Evolutionary conservation across 2,888 invertebrate species (phyloP).

Genomic region (Mantis religiosa): DNA sequence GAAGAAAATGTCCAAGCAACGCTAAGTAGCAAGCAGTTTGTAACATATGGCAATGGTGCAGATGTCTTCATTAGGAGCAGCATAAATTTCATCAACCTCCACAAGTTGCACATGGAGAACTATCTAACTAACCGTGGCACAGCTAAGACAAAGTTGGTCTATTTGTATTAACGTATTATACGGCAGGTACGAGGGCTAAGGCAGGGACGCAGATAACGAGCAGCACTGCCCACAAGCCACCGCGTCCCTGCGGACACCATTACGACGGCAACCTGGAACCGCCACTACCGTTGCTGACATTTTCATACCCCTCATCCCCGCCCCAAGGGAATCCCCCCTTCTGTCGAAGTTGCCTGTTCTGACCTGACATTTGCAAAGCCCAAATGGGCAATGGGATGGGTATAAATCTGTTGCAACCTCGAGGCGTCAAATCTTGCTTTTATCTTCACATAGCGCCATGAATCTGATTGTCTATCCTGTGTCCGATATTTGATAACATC

Average conservation of each 20-base stretch:
- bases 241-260: conserved; percentile 24
- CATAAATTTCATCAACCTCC: too few relatives aligned
- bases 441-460: background rate
- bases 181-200: background rate
- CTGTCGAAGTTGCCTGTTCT: conserved; percentile 12
- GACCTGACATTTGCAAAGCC: conserved; percentile 29
- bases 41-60: too few relatives aligned
- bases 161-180: conserved; percentile 10
- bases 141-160: background rate
- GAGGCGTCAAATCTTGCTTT: background rate
- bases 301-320: conserved; percentile 21
- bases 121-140: background rate
- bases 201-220: background rate
- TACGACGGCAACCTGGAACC: conserved; percentile 13
- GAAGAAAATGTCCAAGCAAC: too few relatives aligned
- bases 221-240: background rate
- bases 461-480: background rate
- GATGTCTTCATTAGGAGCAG: too few relatives aligned
- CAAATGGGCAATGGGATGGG: conserved; percentile 20
- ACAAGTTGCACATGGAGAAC: background rate
- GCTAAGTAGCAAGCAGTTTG: too few relatives aligned
- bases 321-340: conserved; percentile 14
- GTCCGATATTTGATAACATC: background rate
- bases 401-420: conserved; percentile 19
- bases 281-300: conserved; percentile 24